Evolutionary conservation across 2,113 vertebrate species (phyloP), one percentile per base, ranked within the genome.

Genomic region (Cynoglossus semilaevis): DNA sequence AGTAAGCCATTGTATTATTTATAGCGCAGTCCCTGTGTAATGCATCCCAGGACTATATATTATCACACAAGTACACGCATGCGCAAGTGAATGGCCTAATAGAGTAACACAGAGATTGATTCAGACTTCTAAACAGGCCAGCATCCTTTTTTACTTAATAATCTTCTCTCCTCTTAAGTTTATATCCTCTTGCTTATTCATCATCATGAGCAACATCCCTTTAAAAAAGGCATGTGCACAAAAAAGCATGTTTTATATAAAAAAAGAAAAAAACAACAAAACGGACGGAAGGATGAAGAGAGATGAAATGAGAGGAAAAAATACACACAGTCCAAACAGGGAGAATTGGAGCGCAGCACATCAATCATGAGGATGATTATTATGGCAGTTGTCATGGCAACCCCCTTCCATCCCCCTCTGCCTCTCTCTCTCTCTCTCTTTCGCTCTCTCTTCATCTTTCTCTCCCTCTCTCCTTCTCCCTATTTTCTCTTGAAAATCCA

Each of bases 301-400:
- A 46, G 44, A 70, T n/a, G 36, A 58, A 56, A 7, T 48, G 18
- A 66, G 35, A 75, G 53, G 56, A 44, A 69, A 35, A 56, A 22
- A 65, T 54, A 63, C 42, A 72, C 78, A 72, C 68, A 73, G 70
- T 75, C 74, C 71, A 84, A 85, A 85, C 70, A 47, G 77, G 68
- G 73, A 83, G 84, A 85, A 85, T 79, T 81, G 75, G 84, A 88
- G 84, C 71, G 56, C 81, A 79, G 82, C 82, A 88, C 84, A 88
- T 88, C 86, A 88, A 88, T 88, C 84, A 88, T 86, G 83, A 84
- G 68, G 82, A 85, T 85, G 81, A 87, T 87, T 87, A 87, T 88
- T 84, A 85, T 87, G 84, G 79, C 83, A 85, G 86, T 88, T 76
- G 83, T 77, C 84, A 85, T 87, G 77, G 83, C 83, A 87, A 87